Base-by-base conservation (phyloP, 2,113 vertebrate species). In the Polypterus senegalus region DNA sequence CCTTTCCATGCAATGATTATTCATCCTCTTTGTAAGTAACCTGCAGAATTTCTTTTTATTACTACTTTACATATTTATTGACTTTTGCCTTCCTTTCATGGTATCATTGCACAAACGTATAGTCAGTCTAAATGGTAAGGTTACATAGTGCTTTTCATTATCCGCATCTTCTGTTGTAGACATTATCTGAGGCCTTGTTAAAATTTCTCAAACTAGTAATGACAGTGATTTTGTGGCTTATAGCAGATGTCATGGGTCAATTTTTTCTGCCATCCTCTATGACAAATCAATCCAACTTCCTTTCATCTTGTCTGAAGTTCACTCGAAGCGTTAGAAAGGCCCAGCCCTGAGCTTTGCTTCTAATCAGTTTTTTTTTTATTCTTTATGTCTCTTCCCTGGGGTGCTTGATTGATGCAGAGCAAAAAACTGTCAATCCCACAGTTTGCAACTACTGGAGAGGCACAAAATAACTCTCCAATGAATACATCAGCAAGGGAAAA, bases 331-430 rank as follows among this genome's bases (percentile, higher is more conserved):
- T 59, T 65, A 67, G 59, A 5, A 70, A 49, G 66, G 52, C 6
- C 44, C 49, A 66, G 62, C 60, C 46, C 8, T 70, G 60, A 69
- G 5, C 55, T 6, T 73, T 52, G 46, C 59, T 68, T 61, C 45
- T 63, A 72, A 74, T 66, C 65, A 69, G 60, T 70, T 72, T 76
- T 27, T 27, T 27, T 58, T 58, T 74, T 55, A 65, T 52, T 71
- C 59, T 45, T 44, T 60, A 54, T 58, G 56, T 5, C 57, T 67
- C 63, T 69, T 56, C 47, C 62, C 57, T 49, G 59, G 63, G 61
- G 57, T 75, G 65, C 71, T 52, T 57, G 69, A 68, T 61, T 49
- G 51, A 59, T 52, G 46, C 49, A 1, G 65, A 60, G 44, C 44
- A 49, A 67, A 74, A 65, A 66, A 1, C 46, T 69, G 61, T 63